A percentile compares a stretch with the other conserved stretches of the same genome.
Evolutionary conservation across 2,888 invertebrate genomes (phyloP).

Genomic region (Latrodectus elegans): DNA sequence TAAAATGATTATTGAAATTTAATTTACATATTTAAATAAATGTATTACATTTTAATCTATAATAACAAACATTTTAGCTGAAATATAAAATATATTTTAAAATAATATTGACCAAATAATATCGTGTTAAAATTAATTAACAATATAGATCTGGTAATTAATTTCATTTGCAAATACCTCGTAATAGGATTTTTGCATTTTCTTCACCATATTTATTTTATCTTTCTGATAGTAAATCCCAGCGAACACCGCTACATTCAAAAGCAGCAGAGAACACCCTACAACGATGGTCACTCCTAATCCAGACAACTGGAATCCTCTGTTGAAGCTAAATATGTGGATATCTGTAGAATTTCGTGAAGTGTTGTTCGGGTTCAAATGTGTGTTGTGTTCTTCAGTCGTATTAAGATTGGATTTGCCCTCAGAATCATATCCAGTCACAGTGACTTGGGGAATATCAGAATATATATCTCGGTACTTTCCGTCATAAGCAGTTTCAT

Average conservation of each 20-base stretch:
- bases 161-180: slow-evolving; percentile 20
- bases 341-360: slow-evolving; percentile 24
- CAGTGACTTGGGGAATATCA: slow-evolving; percentile 4
- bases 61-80: no score
- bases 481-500: slow-evolving; percentile 91
- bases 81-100: no score
- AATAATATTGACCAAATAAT: no score
- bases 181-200: slow-evolving; percentile 53
- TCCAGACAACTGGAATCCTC: slow-evolving; percentile 85
- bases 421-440: background rate
- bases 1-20: no score
- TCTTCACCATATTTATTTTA: slow-evolving; percentile 55
- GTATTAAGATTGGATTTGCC: background rate
- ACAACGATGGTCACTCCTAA: slow-evolving; percentile 95
- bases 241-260: slow-evolving; percentile 71
- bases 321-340: slow-evolving; percentile 39
- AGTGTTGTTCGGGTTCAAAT: background rate
- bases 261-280: slow-evolving; percentile 70
- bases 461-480: slow-evolving; percentile 80
- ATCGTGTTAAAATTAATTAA: no score
- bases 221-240: slow-evolving; percentile 71
- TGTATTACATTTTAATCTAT: no score
- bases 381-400: background rate
- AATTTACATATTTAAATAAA: no score
- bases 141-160: no score